Evolutionary conservation across 1,140 invertebrate species (phyloP).

Genomic region (Drosophila micromelanica): DNA sequence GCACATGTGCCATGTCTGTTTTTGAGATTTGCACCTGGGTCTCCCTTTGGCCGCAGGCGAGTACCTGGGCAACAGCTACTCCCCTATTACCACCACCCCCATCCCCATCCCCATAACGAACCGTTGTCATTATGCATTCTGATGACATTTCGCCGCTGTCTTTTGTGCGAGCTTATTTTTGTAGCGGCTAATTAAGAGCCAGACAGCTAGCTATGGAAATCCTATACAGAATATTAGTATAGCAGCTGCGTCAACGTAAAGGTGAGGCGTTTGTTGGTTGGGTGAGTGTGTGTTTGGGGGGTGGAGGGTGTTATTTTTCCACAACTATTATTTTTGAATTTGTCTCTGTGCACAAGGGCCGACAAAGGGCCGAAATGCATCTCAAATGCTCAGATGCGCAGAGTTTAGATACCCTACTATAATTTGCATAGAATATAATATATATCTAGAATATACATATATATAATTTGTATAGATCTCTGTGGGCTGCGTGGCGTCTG

Average conservation of each 20-base stretch:
- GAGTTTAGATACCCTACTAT: not conserved
- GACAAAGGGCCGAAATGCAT: no score
- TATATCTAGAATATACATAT: no score
- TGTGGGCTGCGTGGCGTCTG: not conserved
- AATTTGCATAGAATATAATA: not conserved
- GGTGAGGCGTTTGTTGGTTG: not conserved
- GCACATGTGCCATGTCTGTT: constrained; percentile 60
- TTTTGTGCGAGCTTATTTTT: constrained; percentile 65
- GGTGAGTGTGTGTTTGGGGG: no score
- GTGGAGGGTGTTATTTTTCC: not conserved
- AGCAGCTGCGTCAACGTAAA: not conserved
- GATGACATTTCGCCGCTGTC: constrained; percentile 68
- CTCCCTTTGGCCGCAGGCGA: constrained; percentile 5
- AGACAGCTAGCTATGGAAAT: constrained; percentile 51
- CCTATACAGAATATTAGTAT: constrained; percentile 49
- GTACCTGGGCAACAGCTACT: not conserved
- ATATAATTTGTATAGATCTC: constrained; percentile 14
- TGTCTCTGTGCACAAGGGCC: not conserved
- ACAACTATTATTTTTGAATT: not conserved
- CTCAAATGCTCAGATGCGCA: not conserved
- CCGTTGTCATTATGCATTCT: constrained; percentile 76
- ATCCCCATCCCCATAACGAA: constrained; percentile 12
- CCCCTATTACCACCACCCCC: not conserved
- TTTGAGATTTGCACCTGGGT: constrained; percentile 61
- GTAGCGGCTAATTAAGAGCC: constrained; percentile 68